These are phyloP conservation scores for Whitmania pigra DNA, from an alignment of 1,140 invertebrate species.

Conservation along the genomic window DNA sequence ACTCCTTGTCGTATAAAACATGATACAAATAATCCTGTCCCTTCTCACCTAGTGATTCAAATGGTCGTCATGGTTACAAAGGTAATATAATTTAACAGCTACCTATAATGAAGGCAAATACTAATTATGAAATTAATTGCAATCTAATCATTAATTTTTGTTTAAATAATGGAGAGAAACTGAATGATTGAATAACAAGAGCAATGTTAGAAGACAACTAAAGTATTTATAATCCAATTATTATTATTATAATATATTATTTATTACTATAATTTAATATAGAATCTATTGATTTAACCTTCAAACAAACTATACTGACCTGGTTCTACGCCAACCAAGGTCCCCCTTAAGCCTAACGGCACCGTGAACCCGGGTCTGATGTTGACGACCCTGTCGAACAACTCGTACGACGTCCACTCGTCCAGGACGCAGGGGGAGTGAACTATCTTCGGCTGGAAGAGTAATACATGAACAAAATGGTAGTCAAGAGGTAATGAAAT, in stretches of 20 bases:
- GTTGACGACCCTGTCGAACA: constrained; percentile 73
- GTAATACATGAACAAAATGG: too few species aligned
- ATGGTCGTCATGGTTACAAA: too few species aligned
- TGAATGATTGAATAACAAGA: too few species aligned
- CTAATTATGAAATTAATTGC: not conserved
- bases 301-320: constrained; percentile 12
- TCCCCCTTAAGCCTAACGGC: constrained; percentile 67
- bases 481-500: too few species aligned
- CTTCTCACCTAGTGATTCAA: constrained; percentile 36
- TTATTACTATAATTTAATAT: too few species aligned
- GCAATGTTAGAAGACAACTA: too few species aligned
- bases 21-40: constrained; percentile 51
- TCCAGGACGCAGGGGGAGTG: constrained; percentile 48
- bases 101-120: too few species aligned
- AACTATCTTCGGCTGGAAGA: constrained; percentile 16
- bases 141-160: constrained; percentile 3
- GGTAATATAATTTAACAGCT: too few species aligned
- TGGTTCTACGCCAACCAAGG: constrained; percentile 54
- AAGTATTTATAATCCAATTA: too few species aligned
- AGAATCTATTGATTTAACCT: too few species aligned
- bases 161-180: too few species aligned
- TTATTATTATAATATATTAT: too few species aligned
- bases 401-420: constrained; percentile 48
- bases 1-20: constrained; percentile 63
- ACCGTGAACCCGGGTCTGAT: constrained; percentile 59